phyloP scores from a whole-genome alignment of 2,888 invertebrate genomes.

The Cheilosia soror region DNA sequence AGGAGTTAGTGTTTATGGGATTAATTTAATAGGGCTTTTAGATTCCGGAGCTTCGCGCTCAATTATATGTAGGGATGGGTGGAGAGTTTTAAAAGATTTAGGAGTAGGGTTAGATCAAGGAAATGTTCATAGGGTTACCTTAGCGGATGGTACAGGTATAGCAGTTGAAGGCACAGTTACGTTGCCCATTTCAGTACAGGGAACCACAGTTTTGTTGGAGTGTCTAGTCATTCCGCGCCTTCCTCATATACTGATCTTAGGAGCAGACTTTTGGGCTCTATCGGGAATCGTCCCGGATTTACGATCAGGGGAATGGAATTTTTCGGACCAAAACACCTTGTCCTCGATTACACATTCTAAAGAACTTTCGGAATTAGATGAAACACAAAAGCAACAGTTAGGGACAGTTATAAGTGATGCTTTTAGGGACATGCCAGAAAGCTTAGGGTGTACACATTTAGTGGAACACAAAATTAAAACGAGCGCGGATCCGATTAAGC shows the following conservation, averaged over 20 bases:
- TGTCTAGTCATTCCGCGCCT: neutral
- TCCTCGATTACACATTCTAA: neutral
- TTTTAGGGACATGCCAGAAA: neutral
- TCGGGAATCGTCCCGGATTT: slow-evolving; percentile 1
- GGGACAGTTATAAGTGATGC: neutral
- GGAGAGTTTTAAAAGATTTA: neutral
- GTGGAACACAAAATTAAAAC: slow-evolving; percentile 15
- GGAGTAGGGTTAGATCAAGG: neutral
- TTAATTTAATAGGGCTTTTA: neutral
- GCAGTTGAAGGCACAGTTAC: too few relatives aligned
- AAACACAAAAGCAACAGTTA: neutral
- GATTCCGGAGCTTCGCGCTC: slow-evolving; percentile 2
- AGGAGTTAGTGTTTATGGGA: neutral
- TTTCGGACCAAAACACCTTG: neutral
- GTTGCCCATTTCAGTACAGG: too few relatives aligned
- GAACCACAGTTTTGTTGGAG: neutral
- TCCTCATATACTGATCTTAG: neutral
- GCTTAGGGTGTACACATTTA: slow-evolving; percentile 6
- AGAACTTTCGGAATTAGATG: neutral
- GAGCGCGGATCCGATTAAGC: neutral
- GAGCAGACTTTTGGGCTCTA: slow-evolving; percentile 1
- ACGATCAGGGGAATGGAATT: neutral
- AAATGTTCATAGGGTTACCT: neutral
- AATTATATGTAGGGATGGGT: neutral
- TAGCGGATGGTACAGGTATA: neutral